Conservation (phyloP, 1,140 invertebrate species). For the Argopecten irradians region DNA sequence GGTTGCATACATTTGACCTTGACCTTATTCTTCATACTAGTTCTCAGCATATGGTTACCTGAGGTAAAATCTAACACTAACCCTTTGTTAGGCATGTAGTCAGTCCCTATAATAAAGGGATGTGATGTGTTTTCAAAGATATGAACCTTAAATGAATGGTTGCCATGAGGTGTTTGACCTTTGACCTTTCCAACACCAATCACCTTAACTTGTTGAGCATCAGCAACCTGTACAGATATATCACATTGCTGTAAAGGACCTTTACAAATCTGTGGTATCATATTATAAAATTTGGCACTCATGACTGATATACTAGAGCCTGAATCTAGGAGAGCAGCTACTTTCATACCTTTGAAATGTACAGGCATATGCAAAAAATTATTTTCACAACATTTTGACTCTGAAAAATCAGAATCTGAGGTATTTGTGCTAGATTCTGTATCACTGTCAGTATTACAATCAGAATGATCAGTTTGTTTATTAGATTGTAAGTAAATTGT, state of each 20-base stretch:
- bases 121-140: not conserved
- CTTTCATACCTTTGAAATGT: too few species aligned
- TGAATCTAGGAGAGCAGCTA: too few species aligned
- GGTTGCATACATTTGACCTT: not conserved
- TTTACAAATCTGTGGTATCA: not conserved
- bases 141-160: not conserved
- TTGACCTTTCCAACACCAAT: not conserved
- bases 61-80: conserved; percentile 26
- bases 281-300: not conserved
- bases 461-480: not conserved
- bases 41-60: not conserved
- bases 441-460: not conserved
- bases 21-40: not conserved
- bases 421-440: not conserved
- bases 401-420: too few species aligned
- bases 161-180: not conserved
- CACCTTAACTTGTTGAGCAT: not conserved
- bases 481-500: not conserved
- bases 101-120: conserved; percentile 21
- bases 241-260: not conserved
- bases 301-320: too few species aligned
- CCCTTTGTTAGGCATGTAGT: not conserved
- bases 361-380: too few species aligned
- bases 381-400: too few species aligned
- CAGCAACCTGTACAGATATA: not conserved